A percentile compares a stretch with the other conserved stretches of the same genome.
Evolutionary conservation across 64 coral and sea anemone genomes (phyloP).

Genomic region (Cladopsammia gracilis): DNA sequence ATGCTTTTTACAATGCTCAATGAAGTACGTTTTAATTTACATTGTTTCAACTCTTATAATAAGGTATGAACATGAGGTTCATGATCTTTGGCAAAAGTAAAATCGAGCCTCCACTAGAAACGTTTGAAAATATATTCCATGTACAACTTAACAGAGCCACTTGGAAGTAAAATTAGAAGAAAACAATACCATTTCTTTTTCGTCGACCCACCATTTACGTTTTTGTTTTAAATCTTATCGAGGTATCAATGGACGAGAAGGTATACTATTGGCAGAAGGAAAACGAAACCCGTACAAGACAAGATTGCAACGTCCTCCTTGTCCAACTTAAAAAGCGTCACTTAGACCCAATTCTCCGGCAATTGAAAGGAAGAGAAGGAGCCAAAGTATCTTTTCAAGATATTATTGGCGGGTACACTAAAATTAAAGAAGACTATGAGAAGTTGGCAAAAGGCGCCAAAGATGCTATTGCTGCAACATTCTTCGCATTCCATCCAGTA

Average conservation of each 20-base stretch:
- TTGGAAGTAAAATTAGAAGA: no score
- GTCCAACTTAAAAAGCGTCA: not conserved
- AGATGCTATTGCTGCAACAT: constrained; percentile 33
- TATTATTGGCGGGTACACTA: constrained; percentile 26
- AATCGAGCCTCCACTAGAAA: no score
- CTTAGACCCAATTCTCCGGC: constrained; percentile 1
- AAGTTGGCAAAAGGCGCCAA: constrained; percentile 1
- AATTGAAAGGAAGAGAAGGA: not conserved
- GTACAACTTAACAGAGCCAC: no score
- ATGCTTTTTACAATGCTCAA: no score
- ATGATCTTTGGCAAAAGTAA: no score
- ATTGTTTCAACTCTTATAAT: no score
- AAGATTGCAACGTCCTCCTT: not conserved
- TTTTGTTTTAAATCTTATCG: no score
- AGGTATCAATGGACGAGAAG: not conserved
- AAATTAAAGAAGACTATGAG: constrained; percentile 26
- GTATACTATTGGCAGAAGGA: not conserved
- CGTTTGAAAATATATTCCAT: no score
- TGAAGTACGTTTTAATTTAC: no score
- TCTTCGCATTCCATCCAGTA: constrained; percentile 52
- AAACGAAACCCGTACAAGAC: not conserved
- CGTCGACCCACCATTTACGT: no score
- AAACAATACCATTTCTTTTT: no score
- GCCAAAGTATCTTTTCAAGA: constrained; percentile 47
- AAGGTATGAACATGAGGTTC: no score